Evolutionary conservation across 2,113 vertebrate species (phyloP), one percentile per base, ranked within the genome.

Genomic region (Catharus bicknelli): DNA sequence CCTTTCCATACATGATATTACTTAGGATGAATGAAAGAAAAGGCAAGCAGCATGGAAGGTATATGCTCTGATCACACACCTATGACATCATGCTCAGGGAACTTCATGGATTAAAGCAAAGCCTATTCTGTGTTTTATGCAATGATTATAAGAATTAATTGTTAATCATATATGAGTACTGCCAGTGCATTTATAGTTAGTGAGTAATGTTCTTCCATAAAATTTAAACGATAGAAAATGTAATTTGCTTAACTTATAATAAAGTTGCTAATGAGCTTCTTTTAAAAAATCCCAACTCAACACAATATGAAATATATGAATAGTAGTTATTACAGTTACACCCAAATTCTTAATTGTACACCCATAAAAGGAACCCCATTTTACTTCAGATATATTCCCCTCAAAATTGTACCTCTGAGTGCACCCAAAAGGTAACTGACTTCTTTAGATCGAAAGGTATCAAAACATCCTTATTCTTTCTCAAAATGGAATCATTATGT

Each of bases 201-300:
- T 72, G 73, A 94, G 94, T 64, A 88, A 78, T 53, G 13, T 79
- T 81, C 80, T 82, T 82, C 74, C 86, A 48, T 78, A 92, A 92
- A 94, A 75, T 61, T 86, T 88, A 89, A 88, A 75, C 2, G 11
- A 75, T 34, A 55, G 51, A 83, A 93, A 89, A 12, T 76, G 10
- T 82, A 61, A 92, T 87, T 92, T 90, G 43, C 74, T 75, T 87
- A 82, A 83, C 40, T 78, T 81, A 58, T 2, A 62, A 85, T 82
- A 58, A 83, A 86, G 26, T 74, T 81, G 26, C 29, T 80, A 84
- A 89, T 61, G 23, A 92, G 30, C 9, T 34, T 12, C 53, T 93
- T 88, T 62, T 48, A 42, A 86, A 77, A 77, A 81, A 84, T n/a
- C 48, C 30, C 18, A 63, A 43, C 26, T 83, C 0, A 0, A 36